Evolutionary conservation across 2,888 invertebrate species (phyloP).

Genomic region (Andrena hattorfiana): DNA sequence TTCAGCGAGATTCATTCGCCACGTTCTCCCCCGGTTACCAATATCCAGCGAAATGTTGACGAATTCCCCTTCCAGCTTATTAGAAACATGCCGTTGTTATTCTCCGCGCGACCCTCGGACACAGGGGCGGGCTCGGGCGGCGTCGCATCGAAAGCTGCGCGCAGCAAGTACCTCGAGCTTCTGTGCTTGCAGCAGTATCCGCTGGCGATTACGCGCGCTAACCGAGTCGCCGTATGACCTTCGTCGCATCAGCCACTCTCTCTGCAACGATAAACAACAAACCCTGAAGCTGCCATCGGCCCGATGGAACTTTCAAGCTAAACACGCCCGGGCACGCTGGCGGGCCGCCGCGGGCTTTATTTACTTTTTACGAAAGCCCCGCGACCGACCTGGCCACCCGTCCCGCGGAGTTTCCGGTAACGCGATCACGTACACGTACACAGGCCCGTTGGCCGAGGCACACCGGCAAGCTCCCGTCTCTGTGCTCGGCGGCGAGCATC

Average conservation of each 20-base stretch:
- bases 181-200: conserved; percentile 68
- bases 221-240: conserved; percentile 78
- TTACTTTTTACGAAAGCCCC: conserved; percentile 70
- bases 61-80: neutral
- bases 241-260: conserved; percentile 78
- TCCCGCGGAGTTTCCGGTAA: conserved; percentile 17
- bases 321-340: conserved; percentile 53
- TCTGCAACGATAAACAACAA: conserved; percentile 80
- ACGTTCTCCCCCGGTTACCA: neutral
- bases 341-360: conserved; percentile 65
- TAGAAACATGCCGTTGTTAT: conserved; percentile 1
- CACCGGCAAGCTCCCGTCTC: neutral
- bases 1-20: neutral
- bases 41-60: neutral
- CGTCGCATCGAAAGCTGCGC: neutral
- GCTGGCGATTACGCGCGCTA: conserved; percentile 76
- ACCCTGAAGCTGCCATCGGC: conserved; percentile 59
- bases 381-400: conserved; percentile 14
- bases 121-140: neutral
- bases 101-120: neutral
- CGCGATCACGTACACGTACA: conserved; percentile 20
- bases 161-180: conserved; percentile 71
- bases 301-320: conserved; percentile 72
- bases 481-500: conserved; percentile 16
- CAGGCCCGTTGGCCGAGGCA: neutral